Evolutionary conservation across 2,888 invertebrate genomes (phyloP).

Genomic region (Caradrina clavipalpis): DNA sequence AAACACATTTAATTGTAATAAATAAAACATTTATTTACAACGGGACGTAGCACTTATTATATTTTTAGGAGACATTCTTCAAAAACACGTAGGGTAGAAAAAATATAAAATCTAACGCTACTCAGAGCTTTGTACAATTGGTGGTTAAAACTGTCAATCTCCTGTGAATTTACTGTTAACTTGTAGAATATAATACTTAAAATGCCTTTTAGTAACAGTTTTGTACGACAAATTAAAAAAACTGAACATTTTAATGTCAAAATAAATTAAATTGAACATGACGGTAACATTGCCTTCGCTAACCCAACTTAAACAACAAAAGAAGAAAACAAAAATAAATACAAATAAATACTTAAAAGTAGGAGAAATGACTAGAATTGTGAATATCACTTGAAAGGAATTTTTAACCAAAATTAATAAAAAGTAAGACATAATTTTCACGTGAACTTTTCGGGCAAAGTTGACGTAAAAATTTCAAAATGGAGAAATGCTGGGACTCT

Average conservation of each 20-base stretch:
- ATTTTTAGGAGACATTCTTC: constrained; percentile 74
- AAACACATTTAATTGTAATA: constrained; percentile 61
- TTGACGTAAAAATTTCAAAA: constrained; percentile 8
- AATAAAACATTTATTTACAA: constrained; percentile 80
- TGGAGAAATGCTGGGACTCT: constrained; percentile 22
- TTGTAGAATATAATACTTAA: constrained; percentile 2
- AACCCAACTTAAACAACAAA: constrained; percentile 13
- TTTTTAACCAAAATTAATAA: constrained; percentile 24
- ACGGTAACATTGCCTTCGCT: neutral
- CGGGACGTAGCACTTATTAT: constrained; percentile 86
- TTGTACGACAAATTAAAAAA: constrained; percentile 8
- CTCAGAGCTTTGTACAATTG: constrained; percentile 35
- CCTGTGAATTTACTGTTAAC: neutral
- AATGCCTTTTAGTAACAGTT: constrained; percentile 34
- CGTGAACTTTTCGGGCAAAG: constrained; percentile 15
- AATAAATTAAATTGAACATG: constrained; percentile 14
- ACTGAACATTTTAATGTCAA: neutral
- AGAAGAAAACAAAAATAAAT: constrained; percentile 21
- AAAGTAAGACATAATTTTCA: constrained; percentile 12
- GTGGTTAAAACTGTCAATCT: constrained; percentile 12
- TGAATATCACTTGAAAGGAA: constrained; percentile 50
- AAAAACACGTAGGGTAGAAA: constrained; percentile 59
- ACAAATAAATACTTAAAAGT: constrained; percentile 39
- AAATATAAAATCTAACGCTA: constrained; percentile 60
- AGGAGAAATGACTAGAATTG: constrained; percentile 68